These are phyloP conservation scores for Phalacrocorax aristotelis DNA, from an alignment of 2,113 vertebrate genomes.

Conservation along the genomic window DNA sequence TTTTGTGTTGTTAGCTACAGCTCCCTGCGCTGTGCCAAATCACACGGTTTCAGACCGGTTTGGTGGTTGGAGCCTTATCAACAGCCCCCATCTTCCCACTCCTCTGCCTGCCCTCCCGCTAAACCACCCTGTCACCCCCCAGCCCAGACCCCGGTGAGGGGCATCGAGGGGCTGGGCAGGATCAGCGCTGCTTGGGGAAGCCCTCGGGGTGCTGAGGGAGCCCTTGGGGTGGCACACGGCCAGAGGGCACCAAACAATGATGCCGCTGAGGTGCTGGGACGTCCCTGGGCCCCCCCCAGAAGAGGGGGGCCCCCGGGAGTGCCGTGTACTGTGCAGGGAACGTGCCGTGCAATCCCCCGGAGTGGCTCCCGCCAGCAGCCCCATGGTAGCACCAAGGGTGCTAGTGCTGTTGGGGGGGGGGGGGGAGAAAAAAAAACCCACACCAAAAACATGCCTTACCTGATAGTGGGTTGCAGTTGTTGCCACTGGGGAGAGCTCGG, in stretches of 20 bases:
- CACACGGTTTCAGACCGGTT: conserved; percentile 31
- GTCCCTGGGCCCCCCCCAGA: background rate
- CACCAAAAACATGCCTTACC: background rate
- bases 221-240: background rate
- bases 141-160: background rate
- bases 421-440: background rate
- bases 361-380: background rate
- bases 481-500: background rate
- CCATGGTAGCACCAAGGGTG: background rate
- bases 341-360: background rate
- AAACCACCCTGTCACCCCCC: rapidly evolving
- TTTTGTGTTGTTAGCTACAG: conserved; percentile 51
- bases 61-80: conserved; percentile 1
- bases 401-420: background rate
- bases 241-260: background rate
- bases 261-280: background rate
- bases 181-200: background rate
- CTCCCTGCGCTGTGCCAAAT: background rate
- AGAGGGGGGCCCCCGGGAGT: background rate
- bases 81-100: background rate
- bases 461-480: background rate
- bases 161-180: background rate
- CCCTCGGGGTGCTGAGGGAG: background rate
- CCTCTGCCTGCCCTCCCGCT: background rate
- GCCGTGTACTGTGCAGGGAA: conserved; percentile 27